Evolutionary conservation across 2,797 vertebrate species (phyloP).

Genomic region (Poecilia gillii): DNA sequence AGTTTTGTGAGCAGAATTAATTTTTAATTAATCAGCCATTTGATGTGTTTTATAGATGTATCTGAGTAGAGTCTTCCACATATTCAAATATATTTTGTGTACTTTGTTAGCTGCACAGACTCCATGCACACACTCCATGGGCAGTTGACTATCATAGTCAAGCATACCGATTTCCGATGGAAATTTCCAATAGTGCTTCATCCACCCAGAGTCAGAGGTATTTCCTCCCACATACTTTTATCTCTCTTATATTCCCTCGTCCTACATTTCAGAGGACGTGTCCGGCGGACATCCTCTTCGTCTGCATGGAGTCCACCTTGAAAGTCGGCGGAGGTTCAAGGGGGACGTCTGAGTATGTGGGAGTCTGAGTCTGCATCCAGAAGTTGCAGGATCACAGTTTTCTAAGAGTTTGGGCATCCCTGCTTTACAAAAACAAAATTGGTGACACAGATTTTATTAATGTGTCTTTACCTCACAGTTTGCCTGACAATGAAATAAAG

Average conservation of each 20-base stretch:
- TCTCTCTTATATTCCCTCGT: too few relatives aligned
- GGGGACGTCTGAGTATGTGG: background rate
- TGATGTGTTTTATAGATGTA: background rate
- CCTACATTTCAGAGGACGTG: too few relatives aligned
- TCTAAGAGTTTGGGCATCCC: background rate
- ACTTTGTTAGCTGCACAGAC: too few relatives aligned
- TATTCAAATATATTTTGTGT: too few relatives aligned
- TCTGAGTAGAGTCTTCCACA: background rate
- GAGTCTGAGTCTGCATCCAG: background rate
- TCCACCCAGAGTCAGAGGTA: background rate
- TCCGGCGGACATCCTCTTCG: too few relatives aligned
- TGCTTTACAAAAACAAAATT: background rate
- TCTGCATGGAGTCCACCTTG: too few relatives aligned
- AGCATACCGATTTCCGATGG: background rate
- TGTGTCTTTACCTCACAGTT: background rate
- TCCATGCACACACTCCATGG: too few relatives aligned
- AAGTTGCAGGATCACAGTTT: background rate
- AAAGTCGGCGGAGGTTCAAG: too few relatives aligned
- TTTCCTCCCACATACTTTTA: background rate
- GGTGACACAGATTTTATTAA: background rate
- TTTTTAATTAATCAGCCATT: background rate
- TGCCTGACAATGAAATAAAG: background rate
- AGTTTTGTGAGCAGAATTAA: background rate
- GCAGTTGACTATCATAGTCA: too few relatives aligned
- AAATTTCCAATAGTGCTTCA: background rate